Conservation (phyloP, 2,797 vertebrate genomes). For the Helicolenus hilgendorfi region DNA sequence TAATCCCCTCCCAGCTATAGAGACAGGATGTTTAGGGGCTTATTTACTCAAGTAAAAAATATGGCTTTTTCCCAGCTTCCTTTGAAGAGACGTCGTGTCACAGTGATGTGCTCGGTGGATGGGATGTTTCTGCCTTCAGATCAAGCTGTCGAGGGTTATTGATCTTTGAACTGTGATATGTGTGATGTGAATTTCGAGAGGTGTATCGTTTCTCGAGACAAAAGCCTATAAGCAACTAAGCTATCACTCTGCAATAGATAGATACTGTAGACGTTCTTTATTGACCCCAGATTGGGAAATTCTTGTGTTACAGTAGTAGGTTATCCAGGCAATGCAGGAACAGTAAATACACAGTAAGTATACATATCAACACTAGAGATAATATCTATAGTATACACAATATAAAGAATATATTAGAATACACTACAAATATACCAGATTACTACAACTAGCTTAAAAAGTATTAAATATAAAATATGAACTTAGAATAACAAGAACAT, state of each 20-base stretch:
- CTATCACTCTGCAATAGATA: background rate
- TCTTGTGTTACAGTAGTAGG: no score
- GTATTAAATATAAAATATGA: no score
- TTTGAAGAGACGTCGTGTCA: slow-evolving; percentile 43
- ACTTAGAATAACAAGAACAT: no score
- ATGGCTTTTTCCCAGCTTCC: slow-evolving; percentile 48
- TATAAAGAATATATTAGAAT: no score
- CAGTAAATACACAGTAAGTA: no score
- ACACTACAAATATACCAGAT: no score
- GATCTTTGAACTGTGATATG: slow-evolving; percentile 50
- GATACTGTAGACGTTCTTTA: no score
- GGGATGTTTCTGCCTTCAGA: slow-evolving; percentile 21
- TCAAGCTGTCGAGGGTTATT: slow-evolving; percentile 38
- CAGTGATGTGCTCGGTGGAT: slow-evolving; percentile 4
- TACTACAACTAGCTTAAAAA: no score
- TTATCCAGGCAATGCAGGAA: no score
- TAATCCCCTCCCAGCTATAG: slow-evolving; percentile 82
- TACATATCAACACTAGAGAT: no score
- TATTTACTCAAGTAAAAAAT: slow-evolving; percentile 80
- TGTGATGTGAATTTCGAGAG: background rate
- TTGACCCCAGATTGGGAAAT: rapidly evolving
- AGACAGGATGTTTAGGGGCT: slow-evolving; percentile 75
- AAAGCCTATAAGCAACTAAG: background rate
- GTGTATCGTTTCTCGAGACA: background rate
- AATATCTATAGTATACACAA: no score